phyloP scores from a whole-genome alignment of 2,888 invertebrate genomes.

The Nesidiocoris tenuis region DNA sequence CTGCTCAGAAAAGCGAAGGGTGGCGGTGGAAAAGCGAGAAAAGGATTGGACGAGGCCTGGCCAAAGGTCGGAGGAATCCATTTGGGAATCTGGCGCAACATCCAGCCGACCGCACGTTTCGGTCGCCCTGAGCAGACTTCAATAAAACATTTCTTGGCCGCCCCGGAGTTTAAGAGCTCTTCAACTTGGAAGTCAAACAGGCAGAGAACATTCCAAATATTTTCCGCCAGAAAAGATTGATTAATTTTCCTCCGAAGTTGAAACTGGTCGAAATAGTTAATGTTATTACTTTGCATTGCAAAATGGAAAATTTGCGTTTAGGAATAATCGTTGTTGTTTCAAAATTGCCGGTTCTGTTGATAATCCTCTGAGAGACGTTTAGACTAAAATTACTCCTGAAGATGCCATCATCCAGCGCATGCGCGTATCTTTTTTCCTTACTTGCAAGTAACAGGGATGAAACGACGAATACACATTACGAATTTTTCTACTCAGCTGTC shows the following conservation, averaged over 20 bases:
- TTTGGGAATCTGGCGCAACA: constrained; percentile 30
- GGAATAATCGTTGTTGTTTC: too few species aligned
- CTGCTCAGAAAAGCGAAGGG: not conserved
- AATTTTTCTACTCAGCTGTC: too few species aligned
- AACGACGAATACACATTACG: too few species aligned
- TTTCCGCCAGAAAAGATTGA: not conserved
- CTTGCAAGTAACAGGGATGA: too few species aligned
- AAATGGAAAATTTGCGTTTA: too few species aligned
- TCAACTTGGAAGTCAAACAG: not conserved
- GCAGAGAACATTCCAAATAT: not conserved
- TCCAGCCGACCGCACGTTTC: constrained; percentile 27
- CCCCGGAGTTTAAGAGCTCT: not conserved
- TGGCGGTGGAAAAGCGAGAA: not conserved
- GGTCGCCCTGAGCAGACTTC: constrained; percentile 12
- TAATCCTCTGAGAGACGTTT: too few species aligned
- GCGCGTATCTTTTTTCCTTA: too few species aligned
- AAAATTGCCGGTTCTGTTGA: too few species aligned
- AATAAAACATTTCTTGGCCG: constrained; percentile 14
- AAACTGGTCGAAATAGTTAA: too few species aligned
- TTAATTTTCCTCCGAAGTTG: not conserved
- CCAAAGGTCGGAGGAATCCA: constrained; percentile 10
- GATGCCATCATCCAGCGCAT: too few species aligned
- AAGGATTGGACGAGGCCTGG: constrained; percentile 8
- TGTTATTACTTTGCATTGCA: too few species aligned
- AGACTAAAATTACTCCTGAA: too few species aligned